Percentiles rank a stretch among this genome's conserved stretches.
phyloP scores from a whole-genome alignment of 2,113 vertebrate species.

The Hydrolagus affinis region DNA sequence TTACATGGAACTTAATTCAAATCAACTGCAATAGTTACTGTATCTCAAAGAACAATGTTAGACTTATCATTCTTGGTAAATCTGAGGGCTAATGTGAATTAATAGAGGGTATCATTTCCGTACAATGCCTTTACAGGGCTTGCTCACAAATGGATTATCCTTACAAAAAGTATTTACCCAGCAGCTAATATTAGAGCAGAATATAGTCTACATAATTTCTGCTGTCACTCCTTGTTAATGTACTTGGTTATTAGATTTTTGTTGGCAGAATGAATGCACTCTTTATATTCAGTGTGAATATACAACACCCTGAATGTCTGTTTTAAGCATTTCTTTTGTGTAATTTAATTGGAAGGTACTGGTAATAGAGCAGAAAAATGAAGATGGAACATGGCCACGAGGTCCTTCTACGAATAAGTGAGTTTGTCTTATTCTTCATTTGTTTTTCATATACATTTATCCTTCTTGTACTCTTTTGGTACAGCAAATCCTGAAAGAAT shows the following conservation, averaged over 20 bases:
- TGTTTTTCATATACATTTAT: not conserved
- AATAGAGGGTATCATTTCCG: not conserved
- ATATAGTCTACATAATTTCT: not conserved
- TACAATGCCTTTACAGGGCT: not conserved
- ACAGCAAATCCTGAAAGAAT: not conserved
- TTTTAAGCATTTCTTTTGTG: conserved; percentile 37
- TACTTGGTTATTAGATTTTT: not conserved
- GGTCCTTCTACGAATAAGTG: conserved; percentile 86
- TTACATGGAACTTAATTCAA: not conserved
- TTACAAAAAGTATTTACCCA: not conserved
- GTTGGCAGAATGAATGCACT: not conserved
- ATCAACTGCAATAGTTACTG: not conserved
- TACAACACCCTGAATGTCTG: not conserved
- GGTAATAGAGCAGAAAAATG: conserved; percentile 96
- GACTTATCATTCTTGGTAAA: not conserved
- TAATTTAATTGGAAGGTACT: conserved; percentile 68
- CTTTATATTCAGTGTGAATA: not conserved
- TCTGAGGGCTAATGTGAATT: not conserved
- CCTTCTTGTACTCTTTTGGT: not conserved
- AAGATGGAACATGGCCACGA: conserved; percentile 91
- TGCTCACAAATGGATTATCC: not conserved
- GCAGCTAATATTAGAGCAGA: not conserved
- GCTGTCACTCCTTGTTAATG: not conserved
- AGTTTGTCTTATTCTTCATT: conserved; percentile 48
- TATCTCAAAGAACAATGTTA: not conserved